A percentile compares a stretch with the other conserved stretches of the same genome.
phyloP scores from a whole-genome alignment of 2,888 invertebrate species.

The Lysandra bellargus region DNA sequence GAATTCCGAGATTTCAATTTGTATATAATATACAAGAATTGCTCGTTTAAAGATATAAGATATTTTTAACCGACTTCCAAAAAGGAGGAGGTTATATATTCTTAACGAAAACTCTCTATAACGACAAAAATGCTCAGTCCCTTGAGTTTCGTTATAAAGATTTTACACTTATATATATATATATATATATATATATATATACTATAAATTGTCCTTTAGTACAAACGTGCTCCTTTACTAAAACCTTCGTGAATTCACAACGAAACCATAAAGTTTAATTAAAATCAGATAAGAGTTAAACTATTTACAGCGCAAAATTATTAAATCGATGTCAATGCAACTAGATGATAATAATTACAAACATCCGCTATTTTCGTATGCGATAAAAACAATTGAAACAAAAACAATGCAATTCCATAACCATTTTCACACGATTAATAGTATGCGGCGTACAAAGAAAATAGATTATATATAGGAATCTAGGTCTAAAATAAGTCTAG shows the following conservation, averaged over 20 bases:
- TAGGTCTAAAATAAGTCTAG: constrained; percentile 42
- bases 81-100: too few species aligned
- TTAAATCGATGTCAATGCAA: neutral
- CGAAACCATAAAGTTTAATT: neutral
- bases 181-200: too few species aligned
- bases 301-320: neutral
- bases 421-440: constrained; percentile 31
- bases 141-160: too few species aligned
- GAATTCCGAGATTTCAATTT: too few species aligned
- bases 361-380: neutral
- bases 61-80: too few species aligned
- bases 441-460: constrained; percentile 33
- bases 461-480: constrained; percentile 41
- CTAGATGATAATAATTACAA: neutral
- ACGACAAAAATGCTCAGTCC: too few species aligned
- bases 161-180: too few species aligned
- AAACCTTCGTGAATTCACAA: neutral
- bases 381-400: neutral
- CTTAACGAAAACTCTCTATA: too few species aligned
- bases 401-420: constrained; percentile 26
- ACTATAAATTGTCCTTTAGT: neutral
- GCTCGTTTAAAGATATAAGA: too few species aligned
- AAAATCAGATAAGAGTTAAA: neutral
- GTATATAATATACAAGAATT: too few species aligned
- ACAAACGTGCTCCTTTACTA: neutral